phyloP scores from a whole-genome alignment of 2,797 vertebrate genomes.

The Pipistrellus kuhlii region DNA sequence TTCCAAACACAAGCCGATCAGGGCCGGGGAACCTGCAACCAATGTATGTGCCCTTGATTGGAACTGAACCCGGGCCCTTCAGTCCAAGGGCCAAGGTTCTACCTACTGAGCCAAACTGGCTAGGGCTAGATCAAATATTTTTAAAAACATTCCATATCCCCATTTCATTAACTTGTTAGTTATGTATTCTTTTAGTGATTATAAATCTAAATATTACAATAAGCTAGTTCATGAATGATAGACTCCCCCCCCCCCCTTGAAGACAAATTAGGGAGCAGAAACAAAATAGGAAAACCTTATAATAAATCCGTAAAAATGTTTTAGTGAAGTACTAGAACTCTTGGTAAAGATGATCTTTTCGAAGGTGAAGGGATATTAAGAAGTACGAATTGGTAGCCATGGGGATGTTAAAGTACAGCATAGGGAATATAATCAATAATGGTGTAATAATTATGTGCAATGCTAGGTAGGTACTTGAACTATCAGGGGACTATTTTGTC shows the following conservation, averaged over 20 bases:
- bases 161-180: not conserved
- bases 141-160: not conserved
- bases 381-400: not conserved
- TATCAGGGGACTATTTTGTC: not conserved
- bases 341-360: not conserved
- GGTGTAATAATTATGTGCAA: no score
- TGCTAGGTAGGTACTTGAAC: not conserved
- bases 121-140: not conserved
- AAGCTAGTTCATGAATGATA: conserved; percentile 15
- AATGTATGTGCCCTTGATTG: no score
- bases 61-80: no score
- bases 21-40: no score
- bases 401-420: not conserved
- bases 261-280: not conserved
- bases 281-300: conserved; percentile 4
- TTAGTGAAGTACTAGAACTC: not conserved
- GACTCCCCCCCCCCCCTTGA: not conserved
- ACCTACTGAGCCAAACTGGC: no score
- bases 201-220: not conserved
- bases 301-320: not conserved
- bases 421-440: not conserved
- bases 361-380: not conserved
- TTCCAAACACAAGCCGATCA: no score
- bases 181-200: not conserved
- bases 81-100: no score